Base-by-base conservation (phyloP, 2,113 vertebrate species). In the Centrocercus urophasianus region DNA sequence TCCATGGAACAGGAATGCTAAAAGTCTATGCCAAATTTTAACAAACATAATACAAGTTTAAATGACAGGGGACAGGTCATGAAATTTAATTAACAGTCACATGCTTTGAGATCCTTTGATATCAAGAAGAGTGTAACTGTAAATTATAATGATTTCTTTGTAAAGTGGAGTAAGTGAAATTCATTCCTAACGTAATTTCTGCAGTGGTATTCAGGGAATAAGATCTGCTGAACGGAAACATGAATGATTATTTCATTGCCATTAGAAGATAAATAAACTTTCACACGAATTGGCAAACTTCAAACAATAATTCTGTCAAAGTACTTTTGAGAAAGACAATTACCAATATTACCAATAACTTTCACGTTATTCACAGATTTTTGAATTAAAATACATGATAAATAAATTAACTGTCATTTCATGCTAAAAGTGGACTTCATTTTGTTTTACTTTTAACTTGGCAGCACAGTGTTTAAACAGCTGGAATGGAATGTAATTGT, bases 61-160 rank as follows among this genome's bases (percentile, higher is more conserved):
- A 89, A 83, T 76, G 10, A 75, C 36, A 25, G 60, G 43, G 43
- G 76, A 82, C 36, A 50, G 56, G 83, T 91, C 27, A 67, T 80
- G 67, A 88, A 71, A 93, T 91, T 83, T 90, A 95, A 96, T 95
- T 89, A 93, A 80, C 22, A 89, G n/a, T 89, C 36, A 70, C 56
- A 65, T 81, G 72, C 32, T 92, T 92, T 71, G 67, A 96, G 80
- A 93, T 75, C 21, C 56, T 93, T 59, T 70, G 79, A 61, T 86
- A 90, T 38, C 30, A 74, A 52, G 24, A 11, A 72, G 27, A 47
- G 56, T 67, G 21, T 69, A 86, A 73, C 32, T 61, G 59, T 27
- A 95, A 88, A 84, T 88, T 79, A 74, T 42, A 94, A 88, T 65
- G 5, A 80, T 93, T 88, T 93, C 54, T 92, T 88, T 69, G 56